These are phyloP conservation scores for Aphodius granarius DNA, from an alignment of 2,888 invertebrate genomes.

Conservation along the genomic window DNA sequence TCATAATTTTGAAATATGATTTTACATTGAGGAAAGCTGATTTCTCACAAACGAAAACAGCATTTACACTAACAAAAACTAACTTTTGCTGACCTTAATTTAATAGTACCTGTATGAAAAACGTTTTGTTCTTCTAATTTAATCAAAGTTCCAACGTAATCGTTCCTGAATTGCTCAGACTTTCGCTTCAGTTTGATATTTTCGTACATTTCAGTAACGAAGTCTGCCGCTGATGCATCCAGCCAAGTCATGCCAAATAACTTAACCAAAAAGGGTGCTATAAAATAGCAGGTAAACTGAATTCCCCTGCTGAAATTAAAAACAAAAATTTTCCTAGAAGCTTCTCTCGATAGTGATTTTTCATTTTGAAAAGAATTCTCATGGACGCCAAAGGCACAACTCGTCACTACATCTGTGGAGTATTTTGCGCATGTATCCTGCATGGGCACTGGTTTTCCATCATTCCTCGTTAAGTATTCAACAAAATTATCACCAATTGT, in stretches of 20 bases:
- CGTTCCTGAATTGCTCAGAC: slow-evolving; percentile 51
- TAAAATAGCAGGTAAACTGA: slow-evolving; percentile 30
- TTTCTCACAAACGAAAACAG: too few species aligned
- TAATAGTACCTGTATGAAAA: background rate
- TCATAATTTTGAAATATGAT: too few species aligned
- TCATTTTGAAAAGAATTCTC: slow-evolving; percentile 45
- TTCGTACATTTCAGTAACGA: slow-evolving; percentile 20
- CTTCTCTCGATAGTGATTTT: slow-evolving; percentile 44
- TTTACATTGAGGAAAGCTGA: too few species aligned
- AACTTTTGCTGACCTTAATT: too few species aligned
- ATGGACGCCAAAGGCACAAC: slow-evolving; percentile 51
- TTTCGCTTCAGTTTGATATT: slow-evolving; percentile 26
- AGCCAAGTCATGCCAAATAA: slow-evolving; percentile 23
- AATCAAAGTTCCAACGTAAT: slow-evolving; percentile 42
- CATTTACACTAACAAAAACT: too few species aligned
- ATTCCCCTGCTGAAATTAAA: slow-evolving; percentile 36
- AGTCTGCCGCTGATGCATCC: slow-evolving; percentile 17
- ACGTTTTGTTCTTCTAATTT: slow-evolving; percentile 4
- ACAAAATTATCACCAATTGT: slow-evolving; percentile 42
- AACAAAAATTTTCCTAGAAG: slow-evolving; percentile 43
- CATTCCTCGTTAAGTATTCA: slow-evolving; percentile 11
- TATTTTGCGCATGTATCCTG: slow-evolving; percentile 44
- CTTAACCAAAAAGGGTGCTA: slow-evolving; percentile 30
- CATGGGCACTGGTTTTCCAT: slow-evolving; percentile 26
- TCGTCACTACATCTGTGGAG: slow-evolving; percentile 51